Conservation (phyloP, 1,140 invertebrate species). For the Micrasema longulum region DNA sequence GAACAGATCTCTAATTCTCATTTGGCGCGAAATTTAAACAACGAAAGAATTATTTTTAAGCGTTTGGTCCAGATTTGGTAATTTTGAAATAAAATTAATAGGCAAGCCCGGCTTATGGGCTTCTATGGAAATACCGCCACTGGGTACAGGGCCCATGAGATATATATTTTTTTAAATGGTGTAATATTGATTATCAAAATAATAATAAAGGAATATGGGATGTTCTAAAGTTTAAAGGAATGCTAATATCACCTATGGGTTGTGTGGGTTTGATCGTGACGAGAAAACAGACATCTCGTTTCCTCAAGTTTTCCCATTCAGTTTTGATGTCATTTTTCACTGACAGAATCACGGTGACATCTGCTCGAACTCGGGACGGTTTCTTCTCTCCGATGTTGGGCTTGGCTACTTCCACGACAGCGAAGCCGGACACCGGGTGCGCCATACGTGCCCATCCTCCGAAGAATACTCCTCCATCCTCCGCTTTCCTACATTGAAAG, state of each 20-base stretch:
- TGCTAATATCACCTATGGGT: constrained; percentile 75
- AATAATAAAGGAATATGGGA: no score
- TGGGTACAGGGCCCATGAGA: no score
- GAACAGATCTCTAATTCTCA: no score
- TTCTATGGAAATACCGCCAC: no score
- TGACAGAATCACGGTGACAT: constrained; percentile 93
- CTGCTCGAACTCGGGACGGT: constrained; percentile 93
- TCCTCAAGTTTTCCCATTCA: constrained; percentile 97
- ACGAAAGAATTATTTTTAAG: no score
- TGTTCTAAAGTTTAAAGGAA: neutral
- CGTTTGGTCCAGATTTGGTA: no score
- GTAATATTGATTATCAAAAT: no score
- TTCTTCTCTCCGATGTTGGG: constrained; percentile 93
- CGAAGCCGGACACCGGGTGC: constrained; percentile 91
- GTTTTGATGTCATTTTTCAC: constrained; percentile 90
- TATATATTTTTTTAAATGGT: no score
- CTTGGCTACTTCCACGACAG: constrained; percentile 94
- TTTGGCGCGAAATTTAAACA: no score
- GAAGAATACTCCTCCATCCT: constrained; percentile 90
- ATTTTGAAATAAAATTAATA: no score
- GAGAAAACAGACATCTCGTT: constrained; percentile 98
- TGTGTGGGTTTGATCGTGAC: constrained; percentile 89
- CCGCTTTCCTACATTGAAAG: constrained; percentile 75
- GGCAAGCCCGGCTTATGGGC: no score
- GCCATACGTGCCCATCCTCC: constrained; percentile 99